phyloP scores from a whole-genome alignment of 1,140 invertebrate species.

The Melipona quadrifasciata region DNA sequence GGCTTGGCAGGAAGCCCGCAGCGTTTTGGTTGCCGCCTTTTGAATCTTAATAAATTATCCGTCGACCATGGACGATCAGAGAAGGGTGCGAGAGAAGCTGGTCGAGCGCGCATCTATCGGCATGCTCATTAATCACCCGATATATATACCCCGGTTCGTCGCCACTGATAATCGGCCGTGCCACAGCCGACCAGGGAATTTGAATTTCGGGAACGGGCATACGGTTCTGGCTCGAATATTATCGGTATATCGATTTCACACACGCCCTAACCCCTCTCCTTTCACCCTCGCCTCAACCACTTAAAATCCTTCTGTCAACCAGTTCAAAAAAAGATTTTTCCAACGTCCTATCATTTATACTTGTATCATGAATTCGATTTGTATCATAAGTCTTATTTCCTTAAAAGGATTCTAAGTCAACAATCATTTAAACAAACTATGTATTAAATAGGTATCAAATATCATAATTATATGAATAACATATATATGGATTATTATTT shows the following conservation, averaged over 20 bases:
- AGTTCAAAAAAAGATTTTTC: background rate
- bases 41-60: constrained; percentile 79
- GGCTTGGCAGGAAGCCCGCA: constrained; percentile 51
- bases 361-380: background rate
- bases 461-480: too few species aligned
- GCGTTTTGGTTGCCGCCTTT: constrained; percentile 65
- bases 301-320: constrained; percentile 1
- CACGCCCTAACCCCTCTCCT: background rate
- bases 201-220: constrained; percentile 66
- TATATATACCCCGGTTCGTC: constrained; percentile 54
- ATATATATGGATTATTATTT: too few species aligned
- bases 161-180: constrained; percentile 68
- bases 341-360: background rate
- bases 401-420: background rate
- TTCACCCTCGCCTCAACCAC: background rate
- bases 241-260: constrained; percentile 58
- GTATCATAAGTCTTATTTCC: background rate
- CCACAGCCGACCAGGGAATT: constrained; percentile 64
- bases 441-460: background rate
- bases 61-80: constrained; percentile 48
- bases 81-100: constrained; percentile 24
- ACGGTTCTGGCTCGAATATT: constrained; percentile 57
- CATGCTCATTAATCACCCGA: constrained; percentile 75
- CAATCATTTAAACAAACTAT: background rate
- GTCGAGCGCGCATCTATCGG: constrained; percentile 65